Conservation (phyloP, 2,113 vertebrate genomes). For the Dasypus novemcinctus region DNA sequence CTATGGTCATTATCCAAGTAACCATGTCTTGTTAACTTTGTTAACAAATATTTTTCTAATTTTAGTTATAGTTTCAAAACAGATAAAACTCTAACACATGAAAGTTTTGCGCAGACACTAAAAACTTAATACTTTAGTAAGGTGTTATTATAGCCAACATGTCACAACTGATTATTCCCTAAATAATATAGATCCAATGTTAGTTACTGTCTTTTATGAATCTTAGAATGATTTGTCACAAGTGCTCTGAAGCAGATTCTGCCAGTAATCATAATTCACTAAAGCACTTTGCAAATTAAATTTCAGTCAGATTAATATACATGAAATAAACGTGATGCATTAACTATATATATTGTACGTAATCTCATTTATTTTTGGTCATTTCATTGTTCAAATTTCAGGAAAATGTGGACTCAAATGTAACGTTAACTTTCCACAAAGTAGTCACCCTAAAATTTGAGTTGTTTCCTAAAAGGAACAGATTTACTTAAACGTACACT, state of each 20-base stretch:
- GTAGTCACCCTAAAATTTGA: background rate
- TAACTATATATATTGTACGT: background rate
- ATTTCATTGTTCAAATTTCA: background rate
- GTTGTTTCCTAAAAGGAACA: slow-evolving; percentile 22
- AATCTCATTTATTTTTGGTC: background rate
- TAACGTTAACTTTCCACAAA: slow-evolving; percentile 22
- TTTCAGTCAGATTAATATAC: background rate
- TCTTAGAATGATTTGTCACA: background rate
- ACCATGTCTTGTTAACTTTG: background rate
- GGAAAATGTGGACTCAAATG: background rate
- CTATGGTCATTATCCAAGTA: background rate
- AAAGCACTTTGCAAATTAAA: slow-evolving; percentile 42
- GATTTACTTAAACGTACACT: background rate
- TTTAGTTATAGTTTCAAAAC: slow-evolving; percentile 23
- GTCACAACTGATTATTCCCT: slow-evolving; percentile 56
- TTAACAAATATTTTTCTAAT: slow-evolving; percentile 47
- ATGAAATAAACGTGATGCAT: background rate
- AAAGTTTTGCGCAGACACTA: background rate
- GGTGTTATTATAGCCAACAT: slow-evolving; percentile 11
- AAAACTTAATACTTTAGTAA: slow-evolving; percentile 47
- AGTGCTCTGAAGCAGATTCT: background rate
- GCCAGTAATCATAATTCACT: background rate
- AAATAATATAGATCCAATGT: slow-evolving; percentile 36
- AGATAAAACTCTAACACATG: slow-evolving; percentile 19
- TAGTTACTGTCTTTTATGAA: slow-evolving; percentile 14